Percentiles rank a stretch among this genome's conserved stretches.
Conservation (phyloP, 1,140 invertebrate species). For the Pseudachorutes palmiensis region DNA sequence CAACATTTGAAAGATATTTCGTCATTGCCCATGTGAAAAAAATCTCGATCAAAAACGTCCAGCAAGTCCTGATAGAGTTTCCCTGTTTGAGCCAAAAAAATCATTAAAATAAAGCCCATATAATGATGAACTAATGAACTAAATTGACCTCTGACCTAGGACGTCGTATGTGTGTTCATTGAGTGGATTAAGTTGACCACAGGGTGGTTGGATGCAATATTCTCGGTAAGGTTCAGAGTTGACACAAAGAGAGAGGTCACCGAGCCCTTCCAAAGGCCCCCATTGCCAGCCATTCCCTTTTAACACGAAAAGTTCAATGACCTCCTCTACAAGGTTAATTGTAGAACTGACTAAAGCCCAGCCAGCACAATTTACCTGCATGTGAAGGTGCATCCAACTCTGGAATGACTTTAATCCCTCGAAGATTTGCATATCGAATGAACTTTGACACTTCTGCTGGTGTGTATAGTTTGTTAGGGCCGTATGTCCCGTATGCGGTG, state of each 20-base stretch:
- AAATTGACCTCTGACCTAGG: too few species aligned
- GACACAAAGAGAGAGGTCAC: slow-evolving; percentile 40
- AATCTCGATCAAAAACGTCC: slow-evolving; percentile 33
- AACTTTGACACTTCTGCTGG: slow-evolving; percentile 38
- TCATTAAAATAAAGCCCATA: too few species aligned
- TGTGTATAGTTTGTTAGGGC: slow-evolving; percentile 37
- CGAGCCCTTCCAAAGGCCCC: slow-evolving; percentile 46
- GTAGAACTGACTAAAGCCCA: too few species aligned
- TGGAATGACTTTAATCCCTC: slow-evolving; percentile 65
- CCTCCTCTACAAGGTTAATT: too few species aligned
- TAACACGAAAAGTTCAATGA: too few species aligned
- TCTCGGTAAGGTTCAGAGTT: slow-evolving; percentile 38
- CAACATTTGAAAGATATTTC: slow-evolving; percentile 41
- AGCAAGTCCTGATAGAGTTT: slow-evolving; percentile 32
- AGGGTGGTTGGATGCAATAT: slow-evolving; percentile 31
- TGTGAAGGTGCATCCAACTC: slow-evolving; percentile 80
- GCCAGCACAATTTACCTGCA: slow-evolving; percentile 59
- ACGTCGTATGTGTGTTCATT: slow-evolving; percentile 39
- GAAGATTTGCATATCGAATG: slow-evolving; percentile 54
- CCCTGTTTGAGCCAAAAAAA: too few species aligned
- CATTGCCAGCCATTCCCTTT: slow-evolving; percentile 60
- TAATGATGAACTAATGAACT: too few species aligned
- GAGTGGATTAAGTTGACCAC: slow-evolving; percentile 40
- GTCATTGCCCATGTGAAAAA: slow-evolving; percentile 42
- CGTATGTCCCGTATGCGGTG: slow-evolving; percentile 43